Conservation (phyloP, 2,888 invertebrate species). For the Aporophyla nigra region DNA sequence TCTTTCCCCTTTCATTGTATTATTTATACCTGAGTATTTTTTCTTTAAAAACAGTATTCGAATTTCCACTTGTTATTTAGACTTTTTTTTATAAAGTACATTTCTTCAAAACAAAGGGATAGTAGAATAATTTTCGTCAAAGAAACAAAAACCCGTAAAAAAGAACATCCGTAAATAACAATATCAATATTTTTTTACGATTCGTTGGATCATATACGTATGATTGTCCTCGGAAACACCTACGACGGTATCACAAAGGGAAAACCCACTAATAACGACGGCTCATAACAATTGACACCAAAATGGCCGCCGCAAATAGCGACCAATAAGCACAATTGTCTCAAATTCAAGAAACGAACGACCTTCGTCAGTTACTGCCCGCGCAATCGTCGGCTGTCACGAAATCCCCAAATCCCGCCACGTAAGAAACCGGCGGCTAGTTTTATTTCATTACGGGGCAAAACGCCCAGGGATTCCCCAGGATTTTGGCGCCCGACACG, state of each 20-base stretch:
- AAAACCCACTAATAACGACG: constrained; percentile 38
- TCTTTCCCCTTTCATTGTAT: not conserved
- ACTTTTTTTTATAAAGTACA: not conserved
- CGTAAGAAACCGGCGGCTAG: constrained; percentile 72
- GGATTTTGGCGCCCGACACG: constrained; percentile 72
- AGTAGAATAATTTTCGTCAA: not conserved
- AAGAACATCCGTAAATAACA: not conserved
- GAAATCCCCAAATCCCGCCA: constrained; percentile 72
- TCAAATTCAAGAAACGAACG: constrained; percentile 74
- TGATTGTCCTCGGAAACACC: constrained; percentile 19
- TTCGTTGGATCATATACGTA: not conserved
- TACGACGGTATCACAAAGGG: constrained; percentile 6
- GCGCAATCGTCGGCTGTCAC: constrained; percentile 75
- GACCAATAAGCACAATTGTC: constrained; percentile 65
- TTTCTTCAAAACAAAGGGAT: not conserved
- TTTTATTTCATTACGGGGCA: constrained; percentile 79
- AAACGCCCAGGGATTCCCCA: constrained; percentile 67
- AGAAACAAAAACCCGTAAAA: not conserved
- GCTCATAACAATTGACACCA: constrained; percentile 54
- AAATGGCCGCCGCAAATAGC: constrained; percentile 39
- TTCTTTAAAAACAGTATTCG: not conserved
- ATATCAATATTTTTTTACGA: constrained; percentile 33
- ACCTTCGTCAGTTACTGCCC: constrained; percentile 76
- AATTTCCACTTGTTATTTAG: not conserved
- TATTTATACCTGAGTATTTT: not conserved